Base-by-base conservation (phyloP, 2,797 vertebrate genomes). In the Artibeus lituratus region DNA sequence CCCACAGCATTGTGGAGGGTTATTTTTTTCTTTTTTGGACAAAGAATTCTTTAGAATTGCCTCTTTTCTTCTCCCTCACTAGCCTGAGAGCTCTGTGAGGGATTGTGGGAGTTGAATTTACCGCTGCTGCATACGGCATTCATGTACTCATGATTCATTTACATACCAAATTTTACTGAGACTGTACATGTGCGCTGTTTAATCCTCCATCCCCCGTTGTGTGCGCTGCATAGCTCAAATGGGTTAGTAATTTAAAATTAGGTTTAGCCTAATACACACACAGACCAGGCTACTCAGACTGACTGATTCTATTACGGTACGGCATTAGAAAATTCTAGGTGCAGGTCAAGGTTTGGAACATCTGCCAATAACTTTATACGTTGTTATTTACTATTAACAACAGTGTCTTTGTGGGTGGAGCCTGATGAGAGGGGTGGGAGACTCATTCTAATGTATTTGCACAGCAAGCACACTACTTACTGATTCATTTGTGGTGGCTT, bases 241-340 rank as follows among this genome's bases (percentile, higher is more conserved):
- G 62, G 59, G 96, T 92, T 91, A 32, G 32, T 78, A 51, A 83
- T 78, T 82, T 90, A 90, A 95, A 94, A 93, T 92, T 94, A 93
- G 65, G 97, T 62, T 76, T 77, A 26, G 8, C 74, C 81, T 88
- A 88, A 72, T 77, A 59, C 86, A 92, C 74, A 92, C 55, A 59
- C 73, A 67, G 55, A 88, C 37, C 62, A 65, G 44, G 37, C 69
- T 78, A 32, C 42, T 53, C 44, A 32, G 39, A 82, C 81, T 53
- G 73, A 51, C 35, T 93, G 89, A 73, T 80, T 90, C 91, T 82
- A 37, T 84, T 77, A 72, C 32, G 0, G 0, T 42, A 70, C 32
- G 44, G n/a, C 49, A 94, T 73, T 49, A 81, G 62, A 67, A 96
- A 74, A 77, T 86, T 91, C 65, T 42, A 91, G 77, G 76, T 84